phyloP scores from a whole-genome alignment of 2,113 vertebrate genomes.

The Alligator mississippiensis region DNA sequence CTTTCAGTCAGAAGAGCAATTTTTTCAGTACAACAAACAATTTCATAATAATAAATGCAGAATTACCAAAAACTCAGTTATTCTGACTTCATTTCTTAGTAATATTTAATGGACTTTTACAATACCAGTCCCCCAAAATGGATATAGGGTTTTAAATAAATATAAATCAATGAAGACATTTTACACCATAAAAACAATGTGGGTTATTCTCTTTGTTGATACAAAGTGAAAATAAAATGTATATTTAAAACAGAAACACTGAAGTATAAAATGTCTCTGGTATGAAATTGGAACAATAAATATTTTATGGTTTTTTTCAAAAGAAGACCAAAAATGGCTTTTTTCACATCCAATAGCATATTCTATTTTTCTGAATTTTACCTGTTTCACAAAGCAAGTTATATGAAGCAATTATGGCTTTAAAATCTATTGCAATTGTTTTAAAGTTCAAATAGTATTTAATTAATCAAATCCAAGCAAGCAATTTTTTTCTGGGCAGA shows the following conservation, averaged over 20 bases:
- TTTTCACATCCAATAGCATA: background rate
- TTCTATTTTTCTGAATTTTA: background rate
- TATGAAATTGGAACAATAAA: background rate
- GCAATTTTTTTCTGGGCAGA: slow-evolving; percentile 1
- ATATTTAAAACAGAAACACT: background rate
- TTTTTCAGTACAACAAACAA: slow-evolving; percentile 9
- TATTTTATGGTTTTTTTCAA: background rate
- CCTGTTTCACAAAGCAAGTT: background rate
- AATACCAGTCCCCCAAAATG: background rate
- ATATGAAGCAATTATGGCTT: background rate
- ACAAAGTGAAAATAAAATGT: background rate
- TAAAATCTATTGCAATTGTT: background rate
- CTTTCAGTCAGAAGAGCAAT: background rate
- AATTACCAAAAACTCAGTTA: background rate
- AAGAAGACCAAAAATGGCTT: background rate
- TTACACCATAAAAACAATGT: background rate
- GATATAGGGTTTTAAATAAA: background rate
- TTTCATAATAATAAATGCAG: background rate
- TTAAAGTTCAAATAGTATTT: background rate
- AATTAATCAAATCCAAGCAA: background rate
- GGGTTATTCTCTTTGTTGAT: fast-evolving
- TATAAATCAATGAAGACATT: background rate
- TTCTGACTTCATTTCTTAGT: background rate
- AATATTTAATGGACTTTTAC: slow-evolving; percentile 15
- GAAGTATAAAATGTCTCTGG: background rate